Percentiles rank a stretch among this genome's conserved stretches.
Evolutionary conservation across 2,888 invertebrate genomes (phyloP).

Genomic region (Yponomeuta malinellus): DNA sequence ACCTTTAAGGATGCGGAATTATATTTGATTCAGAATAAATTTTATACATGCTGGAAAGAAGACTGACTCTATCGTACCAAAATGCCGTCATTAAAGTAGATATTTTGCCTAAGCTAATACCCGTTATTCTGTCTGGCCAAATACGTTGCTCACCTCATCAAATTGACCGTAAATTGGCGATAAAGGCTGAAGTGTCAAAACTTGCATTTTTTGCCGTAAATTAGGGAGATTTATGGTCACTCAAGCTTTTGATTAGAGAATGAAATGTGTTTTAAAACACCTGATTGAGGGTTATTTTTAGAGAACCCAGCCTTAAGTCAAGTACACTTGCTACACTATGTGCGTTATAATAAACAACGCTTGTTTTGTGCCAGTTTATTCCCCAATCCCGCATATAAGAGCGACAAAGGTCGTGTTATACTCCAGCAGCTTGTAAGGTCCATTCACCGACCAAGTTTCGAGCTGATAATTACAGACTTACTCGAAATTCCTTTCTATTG

Average conservation of each 20-base stretch:
- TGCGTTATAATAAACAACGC: too few species aligned
- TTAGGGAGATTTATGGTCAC: neutral
- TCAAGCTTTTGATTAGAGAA: neutral
- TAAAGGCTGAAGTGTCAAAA: neutral
- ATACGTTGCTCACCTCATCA: neutral
- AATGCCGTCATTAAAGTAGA: too few species aligned
- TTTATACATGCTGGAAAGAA: too few species aligned
- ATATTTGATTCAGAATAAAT: too few species aligned
- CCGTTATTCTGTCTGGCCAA: too few species aligned
- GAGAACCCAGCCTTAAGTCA: too few species aligned
- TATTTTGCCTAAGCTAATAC: too few species aligned
- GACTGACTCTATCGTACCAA: too few species aligned
- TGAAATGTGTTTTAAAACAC: too few species aligned
- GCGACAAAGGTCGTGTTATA: neutral
- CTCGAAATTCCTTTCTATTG: conserved; percentile 20
- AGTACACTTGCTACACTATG: neutral
- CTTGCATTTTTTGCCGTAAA: neutral
- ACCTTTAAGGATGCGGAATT: too few species aligned
- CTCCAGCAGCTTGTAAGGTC: neutral
- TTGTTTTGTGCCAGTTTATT: neutral
- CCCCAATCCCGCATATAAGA: neutral
- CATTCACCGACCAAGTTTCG: neutral
- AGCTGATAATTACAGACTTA: conserved; percentile 10
- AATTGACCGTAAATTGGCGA: neutral
- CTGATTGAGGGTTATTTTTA: too few species aligned